Base-by-base conservation (phyloP, 2,113 vertebrate species). In the Hirundichthys speculiger region DNA sequence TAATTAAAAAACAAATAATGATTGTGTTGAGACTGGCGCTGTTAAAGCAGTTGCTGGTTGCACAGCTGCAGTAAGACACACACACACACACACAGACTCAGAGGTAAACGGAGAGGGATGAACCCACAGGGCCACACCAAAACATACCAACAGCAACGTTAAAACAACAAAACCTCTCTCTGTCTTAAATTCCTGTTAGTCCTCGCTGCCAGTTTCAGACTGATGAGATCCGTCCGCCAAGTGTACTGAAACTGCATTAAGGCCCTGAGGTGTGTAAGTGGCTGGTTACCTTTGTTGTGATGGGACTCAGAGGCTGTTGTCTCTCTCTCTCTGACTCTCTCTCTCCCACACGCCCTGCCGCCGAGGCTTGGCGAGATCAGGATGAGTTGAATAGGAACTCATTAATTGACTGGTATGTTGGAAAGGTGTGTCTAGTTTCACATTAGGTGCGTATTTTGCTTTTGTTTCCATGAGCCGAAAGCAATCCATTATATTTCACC, bases 1-100 rank as follows among this genome's bases (percentile, higher is more conserved):
- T 84, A 65, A 86, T 90, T 85, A 86, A 83, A 87, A 86, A 79
- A 30, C 54, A 68, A 85, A 72, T 79, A 73, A 77, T 89, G 87
- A 86, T 89, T 86, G 86, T 80, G 79, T 87, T 87, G 83, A 72
- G 66, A 79, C 66, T 75, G 77, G 52, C 52, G 79, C 62, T 77
- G 86, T 82, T 73, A 79, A 86, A 73, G 78, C 48, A 72, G 52
- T 20, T 51, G 59, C 63, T 82, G 73, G 77, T 83, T 87, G 61
- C 86, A 85, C 84, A 89, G 89, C 87, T 90, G 81, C 65, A 82
- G 16, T 4, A 20, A 53, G 2, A 63, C 34, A 67, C 48, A 51
- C 61, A 66, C 42, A 46, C 58, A 76, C 56, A 71, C 52, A 68
- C 46, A 57, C 60, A 65, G 15, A 75, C 20, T 65, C 6, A 43